Evolutionary conservation across 2,113 vertebrate genomes (phyloP), one percentile per base, ranked within the genome.

Genomic region (Cygnus buccinator): DNA sequence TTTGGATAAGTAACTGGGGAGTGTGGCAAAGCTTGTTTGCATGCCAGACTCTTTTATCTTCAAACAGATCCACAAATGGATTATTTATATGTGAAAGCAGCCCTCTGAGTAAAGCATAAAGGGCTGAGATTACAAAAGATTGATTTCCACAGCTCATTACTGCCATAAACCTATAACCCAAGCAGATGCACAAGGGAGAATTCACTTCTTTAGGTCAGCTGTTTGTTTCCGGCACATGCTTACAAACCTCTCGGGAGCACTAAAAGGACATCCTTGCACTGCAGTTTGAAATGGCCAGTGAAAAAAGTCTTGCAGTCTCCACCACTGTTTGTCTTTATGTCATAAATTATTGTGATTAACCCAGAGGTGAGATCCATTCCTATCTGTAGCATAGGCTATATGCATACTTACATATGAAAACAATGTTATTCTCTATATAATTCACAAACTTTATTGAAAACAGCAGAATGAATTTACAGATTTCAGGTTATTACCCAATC

Each of bases 111-210:
- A 95, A 97, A 97, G 89, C 81, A 95, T 78, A 97, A 97, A 97
- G 90, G 87, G 84, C 95, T 97, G 58, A 97, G 96, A 97, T 97
- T 97, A 96, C 85, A 94, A 94, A 95, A 97, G 95, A 97, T 96
- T 97, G 97, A 98, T 97, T 97, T 97, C 93, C 89, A 87, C 91
- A 97, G 82, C 95, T 95, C 41, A 1, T 96, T 96, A 94, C 86
- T 95, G 91, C 91, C 75, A 97, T 95, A 97, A 97, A 97, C 94
- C 83, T 93, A 94, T 96, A 97, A 93, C 94, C 83, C 78, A 89
- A 84, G 75, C 77, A 96, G 86, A 93, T 95, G 95, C 77, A 93
- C 71, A 61, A 58, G 86, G 84, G 83, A 96, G 46, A 93, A 90
- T 80, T 94, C 72, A 84, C 68, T 95, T 95, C 70, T 85, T 90